Evolutionary conservation across 2,888 invertebrate species (phyloP).

Genomic region (Azorinus chamasolen): DNA sequence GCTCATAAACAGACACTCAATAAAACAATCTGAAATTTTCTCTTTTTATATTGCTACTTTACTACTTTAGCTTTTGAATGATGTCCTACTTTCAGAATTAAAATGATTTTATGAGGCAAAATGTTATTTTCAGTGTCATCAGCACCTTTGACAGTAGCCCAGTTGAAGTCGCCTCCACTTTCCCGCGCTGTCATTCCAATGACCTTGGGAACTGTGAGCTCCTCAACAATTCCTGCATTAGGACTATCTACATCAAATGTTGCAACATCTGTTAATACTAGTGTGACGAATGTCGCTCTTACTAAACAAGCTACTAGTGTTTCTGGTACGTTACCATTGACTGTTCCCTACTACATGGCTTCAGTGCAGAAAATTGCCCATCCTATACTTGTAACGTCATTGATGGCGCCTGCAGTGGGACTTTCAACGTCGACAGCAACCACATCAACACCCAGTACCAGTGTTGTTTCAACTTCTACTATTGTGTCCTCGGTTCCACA

Average conservation of each 20-base stretch:
- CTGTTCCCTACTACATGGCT: slow-evolving; percentile 54
- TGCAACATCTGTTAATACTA: no score
- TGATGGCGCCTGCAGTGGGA: slow-evolving; percentile 56
- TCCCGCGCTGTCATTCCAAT: slow-evolving; percentile 24
- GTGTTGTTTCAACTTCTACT: slow-evolving; percentile 9
- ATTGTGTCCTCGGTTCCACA: slow-evolving; percentile 14
- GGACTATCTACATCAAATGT: no score
- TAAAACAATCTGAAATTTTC: no score
- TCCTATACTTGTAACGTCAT: slow-evolving; percentile 66
- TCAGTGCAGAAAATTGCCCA: slow-evolving; percentile 63
- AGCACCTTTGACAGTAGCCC: slow-evolving; percentile 58
- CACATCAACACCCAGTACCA: slow-evolving; percentile 8
- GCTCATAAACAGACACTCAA: no score
- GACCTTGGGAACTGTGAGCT: not conserved
- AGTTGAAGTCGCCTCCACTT: slow-evolving; percentile 50
- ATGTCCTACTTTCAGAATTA: no score
- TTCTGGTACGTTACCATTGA: slow-evolving; percentile 27
- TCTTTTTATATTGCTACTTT: no score
- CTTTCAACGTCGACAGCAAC: slow-evolving; percentile 34
- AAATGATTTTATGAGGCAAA: no score
- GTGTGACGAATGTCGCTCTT: no score
- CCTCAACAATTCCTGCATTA: no score
- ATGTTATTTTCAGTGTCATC: slow-evolving; percentile 19
- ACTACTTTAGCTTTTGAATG: no score
- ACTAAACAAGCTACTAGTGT: no score